Base-by-base conservation (phyloP, 2,888 invertebrate species). In the Diloba caeruleocephala region DNA sequence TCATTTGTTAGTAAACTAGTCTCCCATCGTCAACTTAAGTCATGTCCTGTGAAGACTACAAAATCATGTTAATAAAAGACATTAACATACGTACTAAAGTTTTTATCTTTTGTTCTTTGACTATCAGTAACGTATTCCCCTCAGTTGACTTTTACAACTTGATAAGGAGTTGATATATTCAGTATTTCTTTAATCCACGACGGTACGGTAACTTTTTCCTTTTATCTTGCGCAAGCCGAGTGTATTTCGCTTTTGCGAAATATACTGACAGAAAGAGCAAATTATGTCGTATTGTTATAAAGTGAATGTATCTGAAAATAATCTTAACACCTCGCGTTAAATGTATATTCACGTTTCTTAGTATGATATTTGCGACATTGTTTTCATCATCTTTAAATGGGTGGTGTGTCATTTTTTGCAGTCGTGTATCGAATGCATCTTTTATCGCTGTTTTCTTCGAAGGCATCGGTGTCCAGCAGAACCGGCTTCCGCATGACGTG, bases 401-500 rank as follows among this genome's bases (percentile, higher is more conserved):
- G 48, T 33, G 32, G 33, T 70, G 67, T 67, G 57, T 70, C 49
- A 59, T 56, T 76, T 74, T 76, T 72, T 75, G 69, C 76, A 71
- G 61, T 71, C 60, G 29, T 64, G 59, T 71, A 57, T 72, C 77
- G 49, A 82, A 72, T 82, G 84, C 82, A 84, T 78, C 76, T 80
- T 71, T 69, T 81, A 76, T 79, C 73, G 82, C 84, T 81, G 81
- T 85, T 88, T 89, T 88, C 87, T 87, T 86, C 82, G 81, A 81
- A 87, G 83, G 76, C 79, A 80, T 69, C 78, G 81, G 72, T 82
- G 81, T 80, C 78, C 84, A 82, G 66, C 78, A 83, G 84, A 91
- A 92, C 92, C 92, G 91, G 92, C 92, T 92, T 88, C 89, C 86
- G 90, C 79, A 77, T 92, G 91, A 90, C 92, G 91, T 90, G 88